Conservation (phyloP, 2,113 vertebrate genomes). For the Gallinago jamesoni region DNA sequence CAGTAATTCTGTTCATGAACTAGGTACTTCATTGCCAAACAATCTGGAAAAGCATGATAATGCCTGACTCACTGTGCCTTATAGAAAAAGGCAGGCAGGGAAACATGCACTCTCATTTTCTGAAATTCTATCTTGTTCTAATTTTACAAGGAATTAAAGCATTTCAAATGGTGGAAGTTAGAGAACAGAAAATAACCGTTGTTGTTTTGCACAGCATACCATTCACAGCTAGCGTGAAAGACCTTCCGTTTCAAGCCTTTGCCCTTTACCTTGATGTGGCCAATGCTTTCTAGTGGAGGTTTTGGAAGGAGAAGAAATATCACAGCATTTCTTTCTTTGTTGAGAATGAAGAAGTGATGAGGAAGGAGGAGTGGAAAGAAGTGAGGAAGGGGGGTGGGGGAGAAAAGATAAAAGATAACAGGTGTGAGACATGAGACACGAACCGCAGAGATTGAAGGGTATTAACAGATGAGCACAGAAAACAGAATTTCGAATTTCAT, state of each 20-base stretch:
- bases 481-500: constrained; percentile 65
- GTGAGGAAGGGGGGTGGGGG: constrained; percentile 55
- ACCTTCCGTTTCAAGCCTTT: constrained; percentile 89
- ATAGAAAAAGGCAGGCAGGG: constrained; percentile 15
- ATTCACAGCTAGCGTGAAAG: constrained; percentile 88
- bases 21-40: constrained; percentile 52
- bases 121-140: constrained; percentile 72
- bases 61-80: constrained; percentile 39
- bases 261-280: constrained; percentile 90
- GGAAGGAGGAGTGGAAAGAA: constrained; percentile 70
- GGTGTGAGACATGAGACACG: constrained; percentile 76
- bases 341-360: constrained; percentile 83
- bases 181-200: constrained; percentile 60
- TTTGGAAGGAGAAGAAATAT: constrained; percentile 91
- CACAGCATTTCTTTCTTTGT: constrained; percentile 91
- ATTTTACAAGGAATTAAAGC: constrained; percentile 74
- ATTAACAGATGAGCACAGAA: constrained; percentile 77
- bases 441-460: constrained; percentile 74
- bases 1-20: constrained; percentile 55
- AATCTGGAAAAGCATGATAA: constrained; percentile 57
- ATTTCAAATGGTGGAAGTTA: constrained; percentile 60
- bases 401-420: constrained; percentile 80
- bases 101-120: constrained; percentile 42
- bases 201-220: constrained; percentile 77
- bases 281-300: constrained; percentile 89